A percentile compares a stretch with the other conserved stretches of the same genome.
Evolutionary conservation across 2,888 invertebrate species (phyloP).

Genomic region (Aporophyla nigra): DNA sequence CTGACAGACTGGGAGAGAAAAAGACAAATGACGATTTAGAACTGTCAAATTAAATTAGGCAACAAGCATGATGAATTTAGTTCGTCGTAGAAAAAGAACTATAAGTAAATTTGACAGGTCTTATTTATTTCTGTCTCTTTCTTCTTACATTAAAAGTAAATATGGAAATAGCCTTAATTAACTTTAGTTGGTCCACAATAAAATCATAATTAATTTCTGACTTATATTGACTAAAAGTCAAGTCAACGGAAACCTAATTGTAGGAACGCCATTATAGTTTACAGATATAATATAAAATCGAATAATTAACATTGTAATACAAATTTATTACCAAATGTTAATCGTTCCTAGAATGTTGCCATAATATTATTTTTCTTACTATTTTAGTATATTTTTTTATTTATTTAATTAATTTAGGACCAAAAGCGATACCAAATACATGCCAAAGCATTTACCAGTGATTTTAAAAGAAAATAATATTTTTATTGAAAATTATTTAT

Average conservation of each 20-base stretch:
- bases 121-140: too few relatives aligned
- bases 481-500: conserved; percentile 23
- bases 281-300: conserved; percentile 30
- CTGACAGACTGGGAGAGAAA: too few relatives aligned
- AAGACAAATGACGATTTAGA: too few relatives aligned
- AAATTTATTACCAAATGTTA: conserved; percentile 49
- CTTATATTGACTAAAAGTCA: neutral
- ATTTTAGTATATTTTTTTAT: conserved; percentile 56
- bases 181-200: too few relatives aligned
- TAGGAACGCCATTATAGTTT: conserved; percentile 11
- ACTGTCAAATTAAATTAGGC: too few relatives aligned
- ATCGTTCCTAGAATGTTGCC: conserved; percentile 79
- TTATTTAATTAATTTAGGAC: conserved; percentile 61
- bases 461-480: conserved; percentile 39
- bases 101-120: too few relatives aligned
- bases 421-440: conserved; percentile 68
- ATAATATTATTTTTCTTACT: conserved; percentile 67
- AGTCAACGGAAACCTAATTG: neutral
- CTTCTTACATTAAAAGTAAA: too few relatives aligned
- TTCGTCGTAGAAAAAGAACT: too few relatives aligned
- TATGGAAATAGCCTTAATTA: too few relatives aligned
- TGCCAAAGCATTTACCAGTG: conserved; percentile 74
- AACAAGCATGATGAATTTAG: too few relatives aligned
- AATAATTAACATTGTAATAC: conserved; percentile 40
- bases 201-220: neutral